Evolutionary conservation across 2,888 invertebrate genomes (phyloP), one percentile per base, ranked within the genome.

Genomic region (Arge pagana): DNA sequence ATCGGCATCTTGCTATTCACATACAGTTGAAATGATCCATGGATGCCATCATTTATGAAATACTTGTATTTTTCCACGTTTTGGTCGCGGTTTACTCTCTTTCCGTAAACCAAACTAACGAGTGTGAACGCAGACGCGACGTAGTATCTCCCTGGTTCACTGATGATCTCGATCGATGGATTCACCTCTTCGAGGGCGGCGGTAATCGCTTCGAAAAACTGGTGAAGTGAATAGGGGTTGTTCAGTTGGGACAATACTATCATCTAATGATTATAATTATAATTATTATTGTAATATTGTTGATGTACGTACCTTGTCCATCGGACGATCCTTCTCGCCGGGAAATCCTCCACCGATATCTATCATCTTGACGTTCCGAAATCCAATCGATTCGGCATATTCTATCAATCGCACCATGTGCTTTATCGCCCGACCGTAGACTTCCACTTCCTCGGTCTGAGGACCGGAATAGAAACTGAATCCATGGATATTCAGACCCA

Each of bases 281-380:
- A n/a, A n/a, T n/a, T n/a, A n/a, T n/a, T n/a, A n/a, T n/a, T n/a
- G n/a, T 7, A n/a, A n/a, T n/a, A n/a, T n/a, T n/a, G n/a, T n/a
- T n/a, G n/a, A n/a, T n/a, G n/a, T 7, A 28, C 52, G 58, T 6
- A 81, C 80, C 68, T 78, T 72, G 35, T 78, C 72, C 49, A 83
- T 76, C n/a, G 76, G 61, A 43, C 76, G 58, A 33, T 70, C 72
- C 4, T 66, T 71, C 7, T 67, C 64, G 1, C 84, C 84, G 15
- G 82, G 80, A 62, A 81, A 83, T 33, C 84, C 85, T 6, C 84
- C 85, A 2, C 85, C 85, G 57, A 85, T 80, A 65, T 86, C 85
- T 45, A 74, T 67, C 37, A 86, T 66, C 26, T 82, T 66, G 15
- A 74, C 67, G 66, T 83, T 78, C n/a, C 76, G 58, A 64, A 79